Base-by-base conservation (phyloP, 2,888 invertebrate genomes). In the Norana najaformis region DNA sequence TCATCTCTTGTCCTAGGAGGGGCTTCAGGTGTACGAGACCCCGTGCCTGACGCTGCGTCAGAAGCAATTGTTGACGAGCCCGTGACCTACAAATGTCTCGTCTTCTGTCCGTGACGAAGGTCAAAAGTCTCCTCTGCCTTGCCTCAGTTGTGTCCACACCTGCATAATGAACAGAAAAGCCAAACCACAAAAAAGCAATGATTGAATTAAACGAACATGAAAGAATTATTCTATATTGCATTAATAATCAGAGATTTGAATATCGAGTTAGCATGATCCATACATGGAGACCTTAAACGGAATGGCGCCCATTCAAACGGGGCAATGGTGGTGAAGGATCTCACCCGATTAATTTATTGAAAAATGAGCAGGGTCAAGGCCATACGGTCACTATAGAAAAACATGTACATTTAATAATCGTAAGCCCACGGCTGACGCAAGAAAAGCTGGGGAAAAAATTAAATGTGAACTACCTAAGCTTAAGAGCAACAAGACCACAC, bases 1-100 rank as follows among this genome's bases (percentile, higher is more conserved):
- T 69, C n/a, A n/a, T 1, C 13, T 69, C 69, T 8, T 69, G 69
- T 8, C 69, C 69, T 8, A 69, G 30, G 69, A 69, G 69, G 69
- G 69, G 69, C 69, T 69, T 69, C 69, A 69, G 69, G 69, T 69
- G 69, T 30, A 69, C 69, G n/a, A 69, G 69, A n/a, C 69, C 69
- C n/a, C 69, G 30, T n/a, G 69, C 69, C 69, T n/a, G 69, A n/a
- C 69, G 11, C 69, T 69, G 69, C 11, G 69, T n/a, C 69, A n/a
- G n/a, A 30, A n/a, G 69, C 69, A n/a, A 30, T 8, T n/a, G 69
- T 8, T 69, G 69, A 69, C 69, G 69, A n/a, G 69, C 69, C 30
- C 69, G 69, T 69, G 69, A 30, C 30, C 30, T 69, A 69, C 69
- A 69, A n/a, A 69, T n/a, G 69, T 69, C 69, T 69, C n/a, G 69